Conservation (phyloP, 2,888 invertebrate genomes). For the Pantelozetes paolii region DNA sequence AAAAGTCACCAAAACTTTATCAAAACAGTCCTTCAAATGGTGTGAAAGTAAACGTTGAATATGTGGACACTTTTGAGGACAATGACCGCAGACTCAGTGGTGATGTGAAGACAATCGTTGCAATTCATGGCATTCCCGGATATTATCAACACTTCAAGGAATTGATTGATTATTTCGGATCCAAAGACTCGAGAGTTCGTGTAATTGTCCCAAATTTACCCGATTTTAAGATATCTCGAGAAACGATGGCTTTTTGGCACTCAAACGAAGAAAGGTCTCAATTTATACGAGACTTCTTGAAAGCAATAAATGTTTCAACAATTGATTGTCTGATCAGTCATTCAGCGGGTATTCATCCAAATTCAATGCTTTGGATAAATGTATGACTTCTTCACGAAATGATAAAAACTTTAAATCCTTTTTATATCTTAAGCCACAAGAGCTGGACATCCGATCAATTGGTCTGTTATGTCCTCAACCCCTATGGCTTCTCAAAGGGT, state of each 20-base stretch:
- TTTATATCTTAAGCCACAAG: slow-evolving; percentile 22
- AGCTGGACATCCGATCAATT: slow-evolving; percentile 22
- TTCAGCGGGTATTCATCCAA: slow-evolving; percentile 39
- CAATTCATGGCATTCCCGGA: slow-evolving; percentile 29
- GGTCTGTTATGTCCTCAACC: slow-evolving; percentile 37
- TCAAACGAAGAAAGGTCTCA: slow-evolving; percentile 33
- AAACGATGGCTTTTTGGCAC: slow-evolving; percentile 39
- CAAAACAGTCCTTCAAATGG: slow-evolving; percentile 25
- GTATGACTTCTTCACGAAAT: too few relatives aligned
- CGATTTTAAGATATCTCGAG: slow-evolving; percentile 37
- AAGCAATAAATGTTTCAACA: neutral
- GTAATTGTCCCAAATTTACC: slow-evolving; percentile 40
- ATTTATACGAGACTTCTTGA: slow-evolving; percentile 34
- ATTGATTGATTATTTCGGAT: neutral
- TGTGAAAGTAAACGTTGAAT: slow-evolving; percentile 4
- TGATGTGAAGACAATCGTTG: slow-evolving; percentile 17
- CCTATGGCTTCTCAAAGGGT: neutral
- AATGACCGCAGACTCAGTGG: neutral
- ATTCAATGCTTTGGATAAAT: slow-evolving; percentile 34
- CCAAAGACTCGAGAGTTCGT: slow-evolving; percentile 45
- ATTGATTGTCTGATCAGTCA: slow-evolving; percentile 40
- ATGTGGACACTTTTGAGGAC: slow-evolving; percentile 30
- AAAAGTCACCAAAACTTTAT: slow-evolving; percentile 14
- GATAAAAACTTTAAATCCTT: too few relatives aligned
- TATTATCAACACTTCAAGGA: slow-evolving; percentile 10